Evolutionary conservation across 2,888 invertebrate species (phyloP).

Genomic region (Calephelis perditalis): DNA sequence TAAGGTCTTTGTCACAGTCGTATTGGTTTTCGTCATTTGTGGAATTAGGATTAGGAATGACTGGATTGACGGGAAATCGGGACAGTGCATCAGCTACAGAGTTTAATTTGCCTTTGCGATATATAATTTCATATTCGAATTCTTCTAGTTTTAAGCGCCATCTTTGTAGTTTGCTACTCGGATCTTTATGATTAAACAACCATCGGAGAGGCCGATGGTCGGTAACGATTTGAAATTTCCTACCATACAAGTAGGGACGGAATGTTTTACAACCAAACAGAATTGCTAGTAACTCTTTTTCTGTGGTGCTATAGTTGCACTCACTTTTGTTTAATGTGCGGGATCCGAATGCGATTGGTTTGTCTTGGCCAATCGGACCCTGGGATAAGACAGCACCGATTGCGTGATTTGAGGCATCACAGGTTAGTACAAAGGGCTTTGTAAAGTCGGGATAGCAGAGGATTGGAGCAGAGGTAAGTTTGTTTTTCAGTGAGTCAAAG

Average conservation of each 20-base stretch:
- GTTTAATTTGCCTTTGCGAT: too few species aligned
- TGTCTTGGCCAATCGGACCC: slow-evolving; percentile 19
- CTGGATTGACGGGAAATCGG: slow-evolving; percentile 17
- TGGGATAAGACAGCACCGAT: slow-evolving; percentile 8
- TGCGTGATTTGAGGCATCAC: slow-evolving; percentile 33
- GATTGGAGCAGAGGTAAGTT: slow-evolving; percentile 33
- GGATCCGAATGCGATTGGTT: slow-evolving; percentile 21
- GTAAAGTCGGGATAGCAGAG: slow-evolving; percentile 42
- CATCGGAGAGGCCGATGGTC: too few species aligned
- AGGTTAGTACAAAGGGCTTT: slow-evolving; percentile 31
- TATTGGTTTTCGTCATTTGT: too few species aligned
- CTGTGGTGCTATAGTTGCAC: too few species aligned
- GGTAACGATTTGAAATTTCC: slow-evolving; percentile 15
- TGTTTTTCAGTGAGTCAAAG: slow-evolving; percentile 30
- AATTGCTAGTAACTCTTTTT: too few species aligned
- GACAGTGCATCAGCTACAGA: too few species aligned
- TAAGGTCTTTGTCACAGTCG: slow-evolving; percentile 5
- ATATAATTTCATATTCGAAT: too few species aligned
- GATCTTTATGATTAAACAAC: too few species aligned
- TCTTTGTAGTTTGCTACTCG: too few species aligned
- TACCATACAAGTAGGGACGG: not conserved
- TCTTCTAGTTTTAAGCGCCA: too few species aligned
- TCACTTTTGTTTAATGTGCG: slow-evolving; percentile 32
- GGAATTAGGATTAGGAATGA: not conserved
- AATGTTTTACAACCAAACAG: slow-evolving; percentile 19